Evolutionary conservation across 2,113 vertebrate species (phyloP).

Genomic region (Eolophus roseicapilla): DNA sequence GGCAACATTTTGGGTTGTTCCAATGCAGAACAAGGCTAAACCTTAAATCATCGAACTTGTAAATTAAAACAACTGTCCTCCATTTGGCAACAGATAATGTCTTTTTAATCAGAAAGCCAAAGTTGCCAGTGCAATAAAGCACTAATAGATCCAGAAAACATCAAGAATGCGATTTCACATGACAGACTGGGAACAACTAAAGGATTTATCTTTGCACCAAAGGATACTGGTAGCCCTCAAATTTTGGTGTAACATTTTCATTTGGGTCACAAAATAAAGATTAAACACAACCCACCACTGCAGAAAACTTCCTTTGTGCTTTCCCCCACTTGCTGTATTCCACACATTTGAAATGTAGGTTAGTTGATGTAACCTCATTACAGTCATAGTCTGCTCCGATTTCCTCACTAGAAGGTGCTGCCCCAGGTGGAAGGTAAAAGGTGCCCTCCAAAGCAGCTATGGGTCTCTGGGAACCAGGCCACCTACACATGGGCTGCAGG

Average conservation of each 20-base stretch:
- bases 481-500: background rate
- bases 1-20: background rate
- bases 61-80: background rate
- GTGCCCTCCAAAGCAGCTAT: background rate
- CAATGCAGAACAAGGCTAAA: background rate
- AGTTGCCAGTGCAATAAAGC: background rate
- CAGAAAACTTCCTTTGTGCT: background rate
- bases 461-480: background rate
- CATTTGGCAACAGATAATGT: background rate
- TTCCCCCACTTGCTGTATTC: background rate
- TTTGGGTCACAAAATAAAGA: background rate
- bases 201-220: background rate
- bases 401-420: background rate
- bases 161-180: background rate
- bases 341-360: background rate
- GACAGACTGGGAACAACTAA: background rate
- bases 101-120: background rate
- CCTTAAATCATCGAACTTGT: background rate
- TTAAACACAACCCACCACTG: background rate
- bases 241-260: background rate
- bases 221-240: background rate
- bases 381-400: accelerated
- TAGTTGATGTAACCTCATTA: background rate
- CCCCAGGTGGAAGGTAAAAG: background rate
- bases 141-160: background rate